A percentile compares a stretch with the other conserved stretches of the same genome.
phyloP scores from a whole-genome alignment of 2,888 invertebrate species.

The Agriotes lineatus region DNA sequence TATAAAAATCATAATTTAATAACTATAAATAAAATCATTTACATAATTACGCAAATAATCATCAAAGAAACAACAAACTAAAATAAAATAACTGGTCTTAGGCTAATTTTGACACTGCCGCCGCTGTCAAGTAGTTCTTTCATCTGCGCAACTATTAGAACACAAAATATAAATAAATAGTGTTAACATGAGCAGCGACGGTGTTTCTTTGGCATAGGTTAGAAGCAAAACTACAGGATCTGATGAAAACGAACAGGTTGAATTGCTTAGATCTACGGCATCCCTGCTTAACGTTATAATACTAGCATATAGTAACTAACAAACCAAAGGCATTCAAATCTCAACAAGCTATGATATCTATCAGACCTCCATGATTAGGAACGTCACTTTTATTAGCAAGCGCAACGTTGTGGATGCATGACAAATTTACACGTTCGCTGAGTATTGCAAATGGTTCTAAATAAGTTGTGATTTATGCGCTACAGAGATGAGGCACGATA shows the following conservation, averaged over 20 bases:
- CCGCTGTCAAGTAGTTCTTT: slow-evolving; percentile 4
- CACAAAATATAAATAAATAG: too few relatives aligned
- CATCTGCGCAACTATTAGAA: too few relatives aligned
- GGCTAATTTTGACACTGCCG: not conserved
- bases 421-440: slow-evolving; percentile 5
- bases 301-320: slow-evolving; percentile 15
- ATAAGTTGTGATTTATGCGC: not conserved
- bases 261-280: not conserved
- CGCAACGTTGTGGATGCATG: not conserved
- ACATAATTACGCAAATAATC: slow-evolving; percentile 24
- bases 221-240: slow-evolving; percentile 29
- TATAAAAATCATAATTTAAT: slow-evolving; percentile 48
- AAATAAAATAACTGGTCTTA: slow-evolving; percentile 4
- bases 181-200: not conserved
- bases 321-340: slow-evolving; percentile 16
- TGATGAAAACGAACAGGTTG: slow-evolving; percentile 8
- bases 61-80: slow-evolving; percentile 25
- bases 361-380: slow-evolving; percentile 20
- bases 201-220: slow-evolving; percentile 37
- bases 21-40: slow-evolving; percentile 43
- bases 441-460: slow-evolving; percentile 8
- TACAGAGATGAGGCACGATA: not conserved
- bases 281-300: not conserved
- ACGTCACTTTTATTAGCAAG: slow-evolving; percentile 1
- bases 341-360: slow-evolving; percentile 6